A percentile compares a stretch with the other conserved stretches of the same genome.
phyloP scores from a whole-genome alignment of 2,113 vertebrate species.

The Onychostruthus taczanowskii region DNA sequence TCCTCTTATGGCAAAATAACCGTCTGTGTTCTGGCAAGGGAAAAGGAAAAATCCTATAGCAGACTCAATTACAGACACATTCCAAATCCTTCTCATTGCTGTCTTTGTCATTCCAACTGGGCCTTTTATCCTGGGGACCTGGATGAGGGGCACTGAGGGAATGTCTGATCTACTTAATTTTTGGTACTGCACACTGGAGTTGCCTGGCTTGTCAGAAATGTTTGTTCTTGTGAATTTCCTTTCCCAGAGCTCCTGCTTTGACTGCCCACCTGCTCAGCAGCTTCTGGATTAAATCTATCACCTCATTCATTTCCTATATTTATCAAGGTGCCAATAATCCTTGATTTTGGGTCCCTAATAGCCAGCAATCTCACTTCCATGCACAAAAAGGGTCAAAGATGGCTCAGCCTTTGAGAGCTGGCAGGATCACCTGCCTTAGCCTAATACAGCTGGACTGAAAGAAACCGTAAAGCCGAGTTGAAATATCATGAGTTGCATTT shows the following conservation, averaged over 20 bases:
- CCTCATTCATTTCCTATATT: background rate
- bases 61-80: background rate
- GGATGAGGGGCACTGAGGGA: background rate
- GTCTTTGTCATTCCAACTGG: background rate
- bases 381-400: background rate
- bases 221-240: background rate
- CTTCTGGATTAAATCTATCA: background rate
- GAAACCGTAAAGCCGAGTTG: background rate
- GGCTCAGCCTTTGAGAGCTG: background rate
- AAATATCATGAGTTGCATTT: rapidly evolving
- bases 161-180: background rate
- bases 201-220: background rate
- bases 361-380: background rate
- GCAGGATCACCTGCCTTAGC: background rate
- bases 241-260: background rate
- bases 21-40: slow-evolving; percentile 59
- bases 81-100: background rate
- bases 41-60: background rate
- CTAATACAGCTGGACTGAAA: background rate
- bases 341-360: background rate
- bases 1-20: slow-evolving; percentile 80
- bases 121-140: background rate
- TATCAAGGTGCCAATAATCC: background rate
- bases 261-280: background rate
- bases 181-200: background rate